phyloP scores from a whole-genome alignment of 2,888 invertebrate genomes.

The Ophion obscuratus region DNA sequence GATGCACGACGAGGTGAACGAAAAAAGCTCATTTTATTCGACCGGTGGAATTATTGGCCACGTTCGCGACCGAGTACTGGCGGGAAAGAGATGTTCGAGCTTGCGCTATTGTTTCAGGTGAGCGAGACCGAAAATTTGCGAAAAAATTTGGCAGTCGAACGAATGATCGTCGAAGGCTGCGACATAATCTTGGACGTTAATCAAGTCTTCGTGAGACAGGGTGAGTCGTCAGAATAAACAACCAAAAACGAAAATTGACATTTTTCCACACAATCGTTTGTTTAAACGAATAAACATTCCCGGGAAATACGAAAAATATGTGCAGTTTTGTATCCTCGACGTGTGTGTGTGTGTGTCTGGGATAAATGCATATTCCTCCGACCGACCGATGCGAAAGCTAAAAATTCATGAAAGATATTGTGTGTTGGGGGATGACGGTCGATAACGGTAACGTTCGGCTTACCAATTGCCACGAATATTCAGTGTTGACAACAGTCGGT shows the following conservation, averaged over 20 bases:
- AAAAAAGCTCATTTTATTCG: background rate
- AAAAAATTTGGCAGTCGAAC: constrained; percentile 95
- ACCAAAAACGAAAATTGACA: too few species aligned
- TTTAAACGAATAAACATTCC: background rate
- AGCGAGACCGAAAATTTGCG: constrained; percentile 96
- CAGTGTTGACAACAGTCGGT: constrained; percentile 58
- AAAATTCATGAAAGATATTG: background rate
- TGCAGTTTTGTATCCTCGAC: too few species aligned
- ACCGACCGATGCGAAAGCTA: background rate
- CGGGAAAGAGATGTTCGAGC: background rate
- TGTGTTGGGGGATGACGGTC: constrained; percentile 1
- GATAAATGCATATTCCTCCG: too few species aligned
- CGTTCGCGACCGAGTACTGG: too few species aligned
- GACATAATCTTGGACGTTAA: constrained; percentile 96
- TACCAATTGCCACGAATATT: constrained; percentile 14
- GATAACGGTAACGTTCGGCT: constrained; percentile 10
- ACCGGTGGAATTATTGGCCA: background rate
- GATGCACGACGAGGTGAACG: constrained; percentile 93
- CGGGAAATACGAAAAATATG: too few species aligned
- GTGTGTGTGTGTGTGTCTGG: too few species aligned
- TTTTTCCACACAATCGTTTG: background rate
- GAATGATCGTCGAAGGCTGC: constrained; percentile 97
- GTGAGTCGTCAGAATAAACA: constrained; percentile 82
- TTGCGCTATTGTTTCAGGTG: constrained; percentile 85
- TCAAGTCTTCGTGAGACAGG: constrained; percentile 96